These are phyloP conservation scores for Vidua macroura DNA, from an alignment of 2,113 vertebrate genomes.

Conservation along the genomic window DNA sequence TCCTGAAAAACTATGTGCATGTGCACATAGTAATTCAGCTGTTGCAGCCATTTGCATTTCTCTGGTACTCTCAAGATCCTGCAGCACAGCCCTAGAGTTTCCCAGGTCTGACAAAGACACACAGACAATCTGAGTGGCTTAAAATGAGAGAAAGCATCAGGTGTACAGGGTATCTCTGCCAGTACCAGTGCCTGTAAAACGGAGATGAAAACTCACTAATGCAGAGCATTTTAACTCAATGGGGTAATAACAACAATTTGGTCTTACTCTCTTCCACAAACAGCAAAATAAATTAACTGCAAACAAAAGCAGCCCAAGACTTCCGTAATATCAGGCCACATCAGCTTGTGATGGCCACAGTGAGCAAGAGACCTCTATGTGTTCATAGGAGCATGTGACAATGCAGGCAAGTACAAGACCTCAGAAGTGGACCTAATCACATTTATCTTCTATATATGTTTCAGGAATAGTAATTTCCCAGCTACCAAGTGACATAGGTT, in stretches of 20 bases:
- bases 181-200: background rate
- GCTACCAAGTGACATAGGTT: background rate
- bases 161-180: background rate
- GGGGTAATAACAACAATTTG: background rate
- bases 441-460: background rate
- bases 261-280: background rate
- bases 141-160: background rate
- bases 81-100: background rate
- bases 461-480: background rate
- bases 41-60: background rate
- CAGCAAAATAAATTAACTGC: background rate
- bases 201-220: background rate
- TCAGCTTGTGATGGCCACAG: background rate
- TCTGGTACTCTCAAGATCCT: background rate
- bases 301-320: background rate
- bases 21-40: background rate
- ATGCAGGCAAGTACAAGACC: background rate
- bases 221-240: background rate
- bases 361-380: background rate
- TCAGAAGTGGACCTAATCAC: background rate
- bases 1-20: background rate
- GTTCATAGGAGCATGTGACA: background rate
- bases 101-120: background rate
- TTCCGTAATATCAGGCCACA: background rate
- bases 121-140: background rate